These are phyloP conservation scores for Acanthochromis polyacanthus DNA, from an alignment of 2,113 vertebrate genomes.

Conservation along the genomic window DNA sequence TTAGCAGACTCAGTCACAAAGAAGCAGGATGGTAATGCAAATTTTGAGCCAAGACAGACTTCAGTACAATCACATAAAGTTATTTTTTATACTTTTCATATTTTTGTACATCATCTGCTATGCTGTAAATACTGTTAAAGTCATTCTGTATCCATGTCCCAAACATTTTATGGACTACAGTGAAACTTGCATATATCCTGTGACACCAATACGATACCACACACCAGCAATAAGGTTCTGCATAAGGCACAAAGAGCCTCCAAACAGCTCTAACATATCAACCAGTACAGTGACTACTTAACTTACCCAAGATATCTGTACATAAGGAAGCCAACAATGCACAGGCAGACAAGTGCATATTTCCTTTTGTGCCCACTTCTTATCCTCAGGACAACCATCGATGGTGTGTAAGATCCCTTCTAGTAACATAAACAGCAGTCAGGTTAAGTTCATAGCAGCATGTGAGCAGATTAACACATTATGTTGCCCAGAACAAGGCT, in stretches of 20 bases:
- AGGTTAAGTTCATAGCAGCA: constrained; percentile 14
- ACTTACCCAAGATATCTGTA: constrained; percentile 81
- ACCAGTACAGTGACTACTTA: constrained; percentile 53
- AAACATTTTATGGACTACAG: neutral
- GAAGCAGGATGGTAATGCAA: too few species aligned
- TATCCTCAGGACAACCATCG: constrained; percentile 76
- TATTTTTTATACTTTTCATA: neutral
- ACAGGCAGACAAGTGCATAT: constrained; percentile 74
- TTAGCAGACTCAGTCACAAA: constrained; percentile 7
- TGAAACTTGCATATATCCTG: neutral
- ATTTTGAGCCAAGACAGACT: constrained; percentile 36
- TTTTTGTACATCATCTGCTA: neutral
- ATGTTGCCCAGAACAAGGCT: constrained; percentile 7
- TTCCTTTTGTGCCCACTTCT: constrained; percentile 76
- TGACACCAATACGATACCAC: too few species aligned
- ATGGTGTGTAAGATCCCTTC: constrained; percentile 12
- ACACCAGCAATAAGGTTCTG: neutral
- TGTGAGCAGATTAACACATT: constrained; percentile 31
- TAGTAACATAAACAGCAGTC: constrained; percentile 19
- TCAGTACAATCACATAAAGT: neutral
- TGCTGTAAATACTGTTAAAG: neutral
- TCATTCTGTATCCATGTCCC: neutral
- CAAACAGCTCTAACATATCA: neutral
- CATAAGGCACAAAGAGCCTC: neutral
- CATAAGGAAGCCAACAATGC: constrained; percentile 71